Conservation (phyloP, 2,113 vertebrate genomes). For the Phylloscopus trochiloides region DNA sequence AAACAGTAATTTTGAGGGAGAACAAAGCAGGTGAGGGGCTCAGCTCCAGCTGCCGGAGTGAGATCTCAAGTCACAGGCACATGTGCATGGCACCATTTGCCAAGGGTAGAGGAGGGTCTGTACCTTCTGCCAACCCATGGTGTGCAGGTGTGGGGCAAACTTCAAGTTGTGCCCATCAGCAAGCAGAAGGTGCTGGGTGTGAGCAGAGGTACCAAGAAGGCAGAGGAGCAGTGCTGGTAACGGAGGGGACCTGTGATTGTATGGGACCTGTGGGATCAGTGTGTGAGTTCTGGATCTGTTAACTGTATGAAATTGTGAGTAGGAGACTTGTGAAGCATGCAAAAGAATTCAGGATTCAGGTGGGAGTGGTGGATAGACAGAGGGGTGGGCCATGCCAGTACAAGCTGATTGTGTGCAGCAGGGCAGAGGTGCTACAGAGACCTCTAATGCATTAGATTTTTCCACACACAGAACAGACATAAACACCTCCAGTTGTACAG, state of each 20-base stretch:
- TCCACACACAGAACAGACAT: background rate
- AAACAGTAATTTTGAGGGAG: background rate
- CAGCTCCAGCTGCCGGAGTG: background rate
- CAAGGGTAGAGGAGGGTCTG: background rate
- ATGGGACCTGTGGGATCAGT: background rate
- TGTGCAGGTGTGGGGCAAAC: background rate
- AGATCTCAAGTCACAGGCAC: background rate
- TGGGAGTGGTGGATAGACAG: background rate
- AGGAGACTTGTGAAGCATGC: background rate
- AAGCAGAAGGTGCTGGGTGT: accelerated
- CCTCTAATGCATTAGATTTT: background rate
- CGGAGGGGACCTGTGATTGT: too few relatives aligned
- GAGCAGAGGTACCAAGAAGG: background rate
- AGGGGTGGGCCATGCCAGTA: background rate
- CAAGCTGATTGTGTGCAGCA: background rate
- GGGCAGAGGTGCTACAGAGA: background rate
- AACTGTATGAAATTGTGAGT: background rate
- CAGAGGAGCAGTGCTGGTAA: background rate
- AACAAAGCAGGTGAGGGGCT: background rate
- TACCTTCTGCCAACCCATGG: background rate
- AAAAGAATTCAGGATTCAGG: background rate
- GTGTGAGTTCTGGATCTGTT: background rate
- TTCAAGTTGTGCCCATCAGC: background rate
- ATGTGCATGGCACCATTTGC: background rate
- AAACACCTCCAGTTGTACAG: background rate